Percentiles rank a stretch among this genome's conserved stretches.
Conservation (phyloP, 1,140 invertebrate genomes). For the Pentalonia nigronervosa region DNA sequence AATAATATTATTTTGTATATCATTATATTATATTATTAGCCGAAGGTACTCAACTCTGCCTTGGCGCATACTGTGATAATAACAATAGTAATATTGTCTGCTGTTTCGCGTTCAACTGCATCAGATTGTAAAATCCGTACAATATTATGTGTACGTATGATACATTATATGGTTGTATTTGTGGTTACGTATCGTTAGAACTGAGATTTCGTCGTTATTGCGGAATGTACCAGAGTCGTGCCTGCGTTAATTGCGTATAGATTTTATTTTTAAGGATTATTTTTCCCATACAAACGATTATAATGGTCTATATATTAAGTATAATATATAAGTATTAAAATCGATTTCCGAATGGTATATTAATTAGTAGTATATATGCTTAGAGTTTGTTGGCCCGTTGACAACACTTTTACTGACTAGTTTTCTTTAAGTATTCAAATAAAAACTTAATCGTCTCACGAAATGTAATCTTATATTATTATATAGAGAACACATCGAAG, state of each 20-base stretch:
- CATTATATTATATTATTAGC: no score
- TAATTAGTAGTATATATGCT: background rate
- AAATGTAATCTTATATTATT: background rate
- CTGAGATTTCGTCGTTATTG: background rate
- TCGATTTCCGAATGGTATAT: background rate
- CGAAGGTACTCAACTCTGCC: no score
- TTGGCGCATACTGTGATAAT: background rate
- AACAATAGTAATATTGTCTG: background rate
- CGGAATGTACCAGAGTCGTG: background rate
- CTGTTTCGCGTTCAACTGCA: background rate
- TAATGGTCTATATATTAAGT: background rate
- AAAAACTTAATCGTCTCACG: background rate
- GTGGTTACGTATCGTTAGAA: background rate
- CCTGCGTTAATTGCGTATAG: background rate
- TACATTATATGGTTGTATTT: background rate
- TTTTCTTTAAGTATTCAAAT: background rate
- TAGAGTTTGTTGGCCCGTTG: background rate
- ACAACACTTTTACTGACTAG: conserved; percentile 7
- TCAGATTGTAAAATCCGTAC: background rate
- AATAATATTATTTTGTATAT: no score
- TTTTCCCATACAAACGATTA: background rate
- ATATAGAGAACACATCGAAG: background rate
- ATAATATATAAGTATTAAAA: background rate
- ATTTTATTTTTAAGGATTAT: background rate
- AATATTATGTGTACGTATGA: background rate